Evolutionary conservation across 2,888 invertebrate species (phyloP), one percentile per base, ranked within the genome.

Genomic region (Malthinus flaveolus): DNA sequence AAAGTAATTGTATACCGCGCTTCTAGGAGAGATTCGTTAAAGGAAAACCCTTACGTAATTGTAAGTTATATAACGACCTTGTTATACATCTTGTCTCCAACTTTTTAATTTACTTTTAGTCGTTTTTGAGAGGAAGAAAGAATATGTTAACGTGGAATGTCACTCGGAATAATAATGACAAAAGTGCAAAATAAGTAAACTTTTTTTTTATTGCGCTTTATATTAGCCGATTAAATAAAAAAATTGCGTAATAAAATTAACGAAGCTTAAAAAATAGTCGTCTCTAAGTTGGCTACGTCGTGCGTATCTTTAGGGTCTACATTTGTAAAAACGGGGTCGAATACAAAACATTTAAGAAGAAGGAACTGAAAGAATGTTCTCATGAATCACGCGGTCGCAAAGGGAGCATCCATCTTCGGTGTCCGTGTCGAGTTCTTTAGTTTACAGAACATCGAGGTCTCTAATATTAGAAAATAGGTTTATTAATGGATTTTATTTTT

Each of bases 371-470:
- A 56, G 61, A 61, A 66, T 61, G 62, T 49, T 64, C 49, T 49
- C 60, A 66, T 66, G 64, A 66, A 66, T 66, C 66, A 66, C 49
- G 46, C 49, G 59, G 59, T 55, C 62, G 53, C 59, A 59, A 55
- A 56, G 61, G 61, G 61, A 64, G 59, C 62, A 64, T 66, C 62
- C 54, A 63, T 66, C 66, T 66, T 59, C 62, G 23, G 49, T 34
- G 48, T 45, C 51, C 55, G 54, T 49, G 54, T 32, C 39, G 55
- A 59, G 50, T 55, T 59, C 55, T 42, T 59, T 59, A 55, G 47
- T 55, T 55, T 55, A 51, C 59, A 36, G 55, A 59, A 54, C 50
- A 50, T 42, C 39, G 39, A 42, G 23, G n/a, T 42, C 39, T n/a
- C 9, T 42, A 42, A 42, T 42, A 42, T 42, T 8, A 12, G 13